A percentile compares a stretch with the other conserved stretches of the same genome.
Evolutionary conservation across 2,888 invertebrate genomes (phyloP).

Genomic region (Synanthedon vespiformis): DNA sequence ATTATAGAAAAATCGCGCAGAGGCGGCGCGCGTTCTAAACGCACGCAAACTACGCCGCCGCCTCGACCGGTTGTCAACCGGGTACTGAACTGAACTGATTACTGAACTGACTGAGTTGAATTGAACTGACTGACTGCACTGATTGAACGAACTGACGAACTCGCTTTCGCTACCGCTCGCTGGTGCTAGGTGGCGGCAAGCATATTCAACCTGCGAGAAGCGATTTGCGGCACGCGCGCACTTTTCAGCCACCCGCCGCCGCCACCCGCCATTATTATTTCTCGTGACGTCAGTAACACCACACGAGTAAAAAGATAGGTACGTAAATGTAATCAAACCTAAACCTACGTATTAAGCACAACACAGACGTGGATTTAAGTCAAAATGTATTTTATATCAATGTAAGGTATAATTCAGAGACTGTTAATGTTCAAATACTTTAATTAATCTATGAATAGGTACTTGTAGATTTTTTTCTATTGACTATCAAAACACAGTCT

Average conservation of each 20-base stretch:
- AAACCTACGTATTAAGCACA: not conserved
- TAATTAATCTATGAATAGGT: too few species aligned
- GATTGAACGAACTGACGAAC: not conserved
- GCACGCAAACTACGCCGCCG: slow-evolving; percentile 49
- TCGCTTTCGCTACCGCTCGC: not conserved
- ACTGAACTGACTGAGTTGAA: not conserved
- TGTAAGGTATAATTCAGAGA: too few species aligned
- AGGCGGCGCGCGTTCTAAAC: slow-evolving; percentile 56
- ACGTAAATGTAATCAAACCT: not conserved
- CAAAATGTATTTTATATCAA: too few species aligned
- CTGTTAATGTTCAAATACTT: too few species aligned
- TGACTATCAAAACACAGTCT: too few species aligned
- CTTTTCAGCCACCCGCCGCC: slow-evolving; percentile 41
- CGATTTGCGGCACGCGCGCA: slow-evolving; percentile 33
- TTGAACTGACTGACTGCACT: too few species aligned
- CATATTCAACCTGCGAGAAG: slow-evolving; percentile 14
- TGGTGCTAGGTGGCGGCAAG: not conserved
- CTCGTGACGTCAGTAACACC: slow-evolving; percentile 37
- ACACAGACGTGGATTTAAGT: not conserved
- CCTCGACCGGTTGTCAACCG: slow-evolving; percentile 65
- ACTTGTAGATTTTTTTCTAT: too few species aligned
- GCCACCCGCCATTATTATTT: slow-evolving; percentile 33
- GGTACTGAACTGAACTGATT: slow-evolving; percentile 53
- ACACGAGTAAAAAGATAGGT: not conserved
- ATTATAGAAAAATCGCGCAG: slow-evolving; percentile 54